Conservation (phyloP, 2,113 vertebrate genomes). For the Pterophyllum scalare region DNA sequence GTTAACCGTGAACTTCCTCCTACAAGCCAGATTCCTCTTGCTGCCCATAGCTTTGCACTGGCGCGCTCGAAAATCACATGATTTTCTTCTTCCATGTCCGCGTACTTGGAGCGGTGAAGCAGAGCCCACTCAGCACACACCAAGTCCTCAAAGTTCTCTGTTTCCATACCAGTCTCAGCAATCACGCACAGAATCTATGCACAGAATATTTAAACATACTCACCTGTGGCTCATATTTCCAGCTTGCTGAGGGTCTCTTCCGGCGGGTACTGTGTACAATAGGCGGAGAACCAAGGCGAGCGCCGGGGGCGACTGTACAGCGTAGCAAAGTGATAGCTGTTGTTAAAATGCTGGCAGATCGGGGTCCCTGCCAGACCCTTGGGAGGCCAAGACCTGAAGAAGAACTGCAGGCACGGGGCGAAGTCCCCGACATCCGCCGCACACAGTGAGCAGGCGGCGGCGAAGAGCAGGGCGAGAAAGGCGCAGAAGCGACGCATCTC, state of each 20-base stretch:
- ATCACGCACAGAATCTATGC: neutral
- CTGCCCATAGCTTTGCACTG: neutral
- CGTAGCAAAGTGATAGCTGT: conserved; percentile 72
- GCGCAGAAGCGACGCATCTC: neutral
- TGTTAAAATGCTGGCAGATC: conserved; percentile 71
- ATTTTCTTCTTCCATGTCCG: neutral
- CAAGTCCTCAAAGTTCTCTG: neutral
- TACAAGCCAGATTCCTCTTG: neutral
- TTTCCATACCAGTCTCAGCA: neutral
- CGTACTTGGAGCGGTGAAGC: neutral
- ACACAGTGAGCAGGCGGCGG: neutral
- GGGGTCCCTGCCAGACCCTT: conserved; percentile 69
- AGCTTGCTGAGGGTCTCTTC: conserved; percentile 59
- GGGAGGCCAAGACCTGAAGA: conserved; percentile 70
- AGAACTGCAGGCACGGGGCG: conserved; percentile 60
- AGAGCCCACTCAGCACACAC: neutral
- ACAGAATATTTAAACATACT: neutral
- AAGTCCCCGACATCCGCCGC: conserved; percentile 72
- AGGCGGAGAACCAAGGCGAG: conserved; percentile 75
- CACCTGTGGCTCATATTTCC: conserved; percentile 82
- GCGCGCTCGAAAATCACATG: neutral
- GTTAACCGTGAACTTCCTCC: neutral
- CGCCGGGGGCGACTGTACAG: conserved; percentile 72
- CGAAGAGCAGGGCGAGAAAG: neutral
- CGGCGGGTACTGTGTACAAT: conserved; percentile 52